Percentiles rank a stretch among this genome's conserved stretches.
These are phyloP conservation scores for Ischnura elegans DNA, from an alignment of 2,888 invertebrate species.

Conservation along the genomic window DNA sequence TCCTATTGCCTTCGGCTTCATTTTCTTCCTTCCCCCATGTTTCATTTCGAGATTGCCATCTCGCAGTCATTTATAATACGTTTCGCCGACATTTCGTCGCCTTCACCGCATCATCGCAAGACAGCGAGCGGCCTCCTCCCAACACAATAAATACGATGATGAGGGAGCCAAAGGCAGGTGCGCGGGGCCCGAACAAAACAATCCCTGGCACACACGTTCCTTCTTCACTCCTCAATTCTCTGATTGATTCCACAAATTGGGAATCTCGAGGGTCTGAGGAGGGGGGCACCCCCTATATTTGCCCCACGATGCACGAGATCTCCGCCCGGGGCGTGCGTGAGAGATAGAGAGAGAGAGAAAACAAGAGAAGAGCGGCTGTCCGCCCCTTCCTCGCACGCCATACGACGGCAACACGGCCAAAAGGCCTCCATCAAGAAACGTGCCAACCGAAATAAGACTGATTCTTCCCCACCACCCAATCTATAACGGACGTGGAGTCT, in stretches of 20 bases:
- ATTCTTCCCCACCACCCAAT: too few relatives aligned
- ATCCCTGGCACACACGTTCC: not conserved
- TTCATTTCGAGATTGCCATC: not conserved
- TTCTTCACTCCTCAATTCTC: not conserved
- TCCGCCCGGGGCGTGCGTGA: not conserved
- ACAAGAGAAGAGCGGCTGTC: not conserved
- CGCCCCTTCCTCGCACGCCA: not conserved
- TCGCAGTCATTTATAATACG: not conserved
- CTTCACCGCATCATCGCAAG: not conserved
- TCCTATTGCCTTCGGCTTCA: too few relatives aligned
- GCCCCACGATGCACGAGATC: too few relatives aligned
- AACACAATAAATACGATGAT: not conserved
- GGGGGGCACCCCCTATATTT: not conserved
- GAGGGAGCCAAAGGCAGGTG: not conserved
- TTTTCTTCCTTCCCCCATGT: not conserved
- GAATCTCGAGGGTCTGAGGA: not conserved
- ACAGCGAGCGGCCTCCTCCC: not conserved
- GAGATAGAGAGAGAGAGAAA: not conserved
- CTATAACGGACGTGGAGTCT: too few relatives aligned
- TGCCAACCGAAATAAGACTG: too few relatives aligned
- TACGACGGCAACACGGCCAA: not conserved
- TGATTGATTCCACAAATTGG: constrained; percentile 38
- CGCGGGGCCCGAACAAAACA: too few relatives aligned
- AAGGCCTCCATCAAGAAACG: too few relatives aligned
- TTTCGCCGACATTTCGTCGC: not conserved